Percentiles rank a stretch among this genome's conserved stretches.
Conservation (phyloP, 2,888 invertebrate species). For the Apodemia hepburni region DNA sequence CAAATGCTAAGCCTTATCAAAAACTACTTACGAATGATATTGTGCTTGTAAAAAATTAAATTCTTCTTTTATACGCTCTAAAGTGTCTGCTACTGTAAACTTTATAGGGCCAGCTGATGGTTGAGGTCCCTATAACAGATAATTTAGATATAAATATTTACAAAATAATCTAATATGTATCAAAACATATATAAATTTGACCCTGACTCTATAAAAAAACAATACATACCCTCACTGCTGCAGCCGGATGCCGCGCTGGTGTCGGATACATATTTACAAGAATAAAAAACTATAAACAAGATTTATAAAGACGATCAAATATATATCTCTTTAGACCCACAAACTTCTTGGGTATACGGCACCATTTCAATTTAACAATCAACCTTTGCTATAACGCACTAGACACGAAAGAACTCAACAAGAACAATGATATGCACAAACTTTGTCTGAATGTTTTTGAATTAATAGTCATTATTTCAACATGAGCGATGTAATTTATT, state of each 20-base stretch:
- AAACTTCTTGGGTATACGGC: slow-evolving; percentile 48
- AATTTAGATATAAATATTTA: slow-evolving; percentile 35
- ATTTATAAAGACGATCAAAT: slow-evolving; percentile 51
- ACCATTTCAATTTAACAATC: slow-evolving; percentile 58
- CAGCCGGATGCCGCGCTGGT: slow-evolving; percentile 88
- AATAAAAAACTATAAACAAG: slow-evolving; percentile 34
- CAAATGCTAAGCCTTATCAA: neutral
- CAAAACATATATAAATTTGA: slow-evolving; percentile 11
- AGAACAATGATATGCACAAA: slow-evolving; percentile 77
- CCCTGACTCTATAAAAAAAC: slow-evolving; percentile 35
- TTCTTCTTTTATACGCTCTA: slow-evolving; percentile 97
- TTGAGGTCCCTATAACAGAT: slow-evolving; percentile 84
- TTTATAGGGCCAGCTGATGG: slow-evolving; percentile 95
- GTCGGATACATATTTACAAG: slow-evolving; percentile 83
- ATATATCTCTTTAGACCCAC: slow-evolving; percentile 59
- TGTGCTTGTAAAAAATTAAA: slow-evolving; percentile 97
- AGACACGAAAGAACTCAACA: slow-evolving; percentile 60
- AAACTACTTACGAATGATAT: slow-evolving; percentile 92
- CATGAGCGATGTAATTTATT: slow-evolving; percentile 41
- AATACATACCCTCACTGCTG: slow-evolving; percentile 84
- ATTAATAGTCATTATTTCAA: slow-evolving; percentile 67
- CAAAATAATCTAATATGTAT: slow-evolving; percentile 19
- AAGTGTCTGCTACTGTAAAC: slow-evolving; percentile 94
- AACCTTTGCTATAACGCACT: slow-evolving; percentile 63
- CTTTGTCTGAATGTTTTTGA: slow-evolving; percentile 69